Base-by-base conservation (phyloP, 1,140 invertebrate genomes). In the Drosophila nigrodunni region DNA sequence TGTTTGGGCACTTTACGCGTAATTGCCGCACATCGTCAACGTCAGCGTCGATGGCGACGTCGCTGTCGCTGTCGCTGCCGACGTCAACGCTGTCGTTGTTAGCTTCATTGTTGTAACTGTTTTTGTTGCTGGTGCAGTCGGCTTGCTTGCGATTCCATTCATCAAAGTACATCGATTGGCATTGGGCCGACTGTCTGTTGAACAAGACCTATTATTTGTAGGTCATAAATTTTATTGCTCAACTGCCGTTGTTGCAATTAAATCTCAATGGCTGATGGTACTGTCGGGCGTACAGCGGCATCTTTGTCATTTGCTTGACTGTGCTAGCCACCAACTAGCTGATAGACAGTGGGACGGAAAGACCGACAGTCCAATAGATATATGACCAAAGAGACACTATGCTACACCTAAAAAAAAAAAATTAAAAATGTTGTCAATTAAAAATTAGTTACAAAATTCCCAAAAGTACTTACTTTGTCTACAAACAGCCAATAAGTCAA, bases 221-320 rank as follows among this genome's bases (percentile, higher is more conserved):
- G 85, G 89, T 89, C 89, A 91, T 91, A 91, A 91, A 91, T 91
- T 91, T 91, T 91, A 91, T 91, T 91, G 89, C 89, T 91, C 79
- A 83, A 87, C 86, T 90, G 90, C 76, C 90, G 90, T 75, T 88
- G 78, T 68, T 88, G 89, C 90, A 91, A 91, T 91, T 91, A 91
- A 91, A 90, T 91, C 82, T 88, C 86, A 91, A 91, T 91, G 82
- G 81, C 57, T 39, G 15, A 37, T 34, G 41, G 41, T 9, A 59
- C 11, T 11, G 13, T 3, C 41, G 13, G 7, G 59, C 55, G 49
- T 72, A 64, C 73, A 68, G 81, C 81, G 77, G 81, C 77, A 58
- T 78, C 70, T 85, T 85, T 86, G 80, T 80, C 78, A 73, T 87
- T 82, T 78, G 85, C 62, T 30, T 75, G 64, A 47, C 80, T 58